Evolutionary conservation across 2,888 invertebrate genomes (phyloP).

Genomic region (Zelleria hepariella): DNA sequence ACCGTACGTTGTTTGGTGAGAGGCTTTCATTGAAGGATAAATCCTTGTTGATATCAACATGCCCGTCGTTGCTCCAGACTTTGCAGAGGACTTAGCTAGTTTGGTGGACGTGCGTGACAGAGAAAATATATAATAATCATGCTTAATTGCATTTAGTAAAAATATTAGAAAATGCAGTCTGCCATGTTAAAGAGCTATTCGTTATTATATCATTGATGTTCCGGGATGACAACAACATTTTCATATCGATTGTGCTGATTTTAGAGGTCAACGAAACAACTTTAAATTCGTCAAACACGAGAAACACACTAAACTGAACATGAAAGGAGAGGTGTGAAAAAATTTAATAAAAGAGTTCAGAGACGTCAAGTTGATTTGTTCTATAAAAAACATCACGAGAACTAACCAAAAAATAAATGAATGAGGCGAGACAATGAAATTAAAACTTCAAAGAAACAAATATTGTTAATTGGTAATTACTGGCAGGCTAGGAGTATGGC

Average conservation of each 20-base stretch:
- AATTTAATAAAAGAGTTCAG: not conserved
- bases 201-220: too few species aligned
- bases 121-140: too few species aligned
- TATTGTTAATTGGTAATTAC: slow-evolving; percentile 1
- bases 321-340: not conserved
- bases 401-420: not conserved
- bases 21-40: not conserved
- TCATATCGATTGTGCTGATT: too few species aligned
- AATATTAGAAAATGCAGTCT: too few species aligned
- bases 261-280: too few species aligned
- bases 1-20: not conserved
- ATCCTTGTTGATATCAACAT: not conserved
- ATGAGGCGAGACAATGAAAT: slow-evolving; percentile 21
- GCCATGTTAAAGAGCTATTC: too few species aligned
- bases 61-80: not conserved
- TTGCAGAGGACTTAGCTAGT: too few species aligned
- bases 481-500: not conserved
- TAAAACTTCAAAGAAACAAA: slow-evolving; percentile 12
- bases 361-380: not conserved
- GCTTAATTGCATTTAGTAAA: too few species aligned
- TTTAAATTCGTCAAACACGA: too few species aligned
- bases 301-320: too few species aligned
- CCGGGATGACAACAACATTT: too few species aligned
- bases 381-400: not conserved
- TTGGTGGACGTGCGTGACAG: too few species aligned